Base-by-base conservation (phyloP, 2,113 vertebrate species). In the Platysteira castanea region DNA sequence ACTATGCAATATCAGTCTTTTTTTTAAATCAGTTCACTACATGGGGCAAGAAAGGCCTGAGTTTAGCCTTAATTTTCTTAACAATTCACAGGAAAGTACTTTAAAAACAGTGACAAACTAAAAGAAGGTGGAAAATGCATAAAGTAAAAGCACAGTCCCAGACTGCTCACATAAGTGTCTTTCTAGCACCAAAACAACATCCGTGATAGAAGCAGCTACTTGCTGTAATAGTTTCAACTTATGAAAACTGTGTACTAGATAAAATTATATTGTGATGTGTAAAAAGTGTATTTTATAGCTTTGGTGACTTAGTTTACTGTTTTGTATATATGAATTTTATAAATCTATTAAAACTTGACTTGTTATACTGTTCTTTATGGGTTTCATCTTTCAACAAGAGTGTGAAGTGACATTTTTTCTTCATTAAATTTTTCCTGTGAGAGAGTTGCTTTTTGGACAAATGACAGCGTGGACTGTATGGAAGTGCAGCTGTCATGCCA, bases 241-340 rank as follows among this genome's bases (percentile, higher is more conserved):
- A 93, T 12, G 41, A 95, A 97, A 91, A 92, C 96, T 81, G 85
- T 95, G 96, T 94, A 88, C 95, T 93, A 84, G 96, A 90, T 95
- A 94, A 96, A 88, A 95, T 93, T 87, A 89, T 84, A 84, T 87
- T 68, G 80, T 89, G 80, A 94, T 89, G 94, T 97, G 96, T 97
- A 96, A 94, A 97, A 94, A 97, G 97, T 97, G 91, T 96, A 94
- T 96, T 95, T 96, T 96, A 95, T 90, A 96, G 95, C 95, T 95
- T 67, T 70, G 56, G 94, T 93, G 96, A 95, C 87, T 96, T 90
- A 92, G 92, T 96, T 94, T 96, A 95, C 91, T 96, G 95, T 97
- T 98, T 92, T 98, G 97, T 97, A 96, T 96, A 97, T 97, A 94
- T 95, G 95, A 97, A 95, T 97, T 98, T 97, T 97, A 97, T 98